Conservation (phyloP, 1,140 invertebrate species). For the Bicyclus anynana region DNA sequence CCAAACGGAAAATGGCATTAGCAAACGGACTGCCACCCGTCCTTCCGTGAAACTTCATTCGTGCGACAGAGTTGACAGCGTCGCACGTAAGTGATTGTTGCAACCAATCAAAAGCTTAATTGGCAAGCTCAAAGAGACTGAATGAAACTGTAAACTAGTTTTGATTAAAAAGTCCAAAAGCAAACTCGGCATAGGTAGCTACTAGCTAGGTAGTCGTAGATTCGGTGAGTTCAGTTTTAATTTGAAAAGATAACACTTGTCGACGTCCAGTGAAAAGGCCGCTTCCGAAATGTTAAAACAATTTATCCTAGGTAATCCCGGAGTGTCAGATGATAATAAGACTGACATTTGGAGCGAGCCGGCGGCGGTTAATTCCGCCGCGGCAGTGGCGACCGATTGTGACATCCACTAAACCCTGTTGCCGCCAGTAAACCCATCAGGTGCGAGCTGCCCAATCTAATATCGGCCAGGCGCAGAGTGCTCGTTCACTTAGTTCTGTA, state of each 20-base stretch:
- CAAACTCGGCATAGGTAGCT: conserved; percentile 28
- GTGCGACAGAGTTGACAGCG: conserved; percentile 61
- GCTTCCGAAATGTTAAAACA: conserved; percentile 68
- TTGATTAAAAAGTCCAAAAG: conserved; percentile 42
- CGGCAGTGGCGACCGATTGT: conserved; percentile 63
- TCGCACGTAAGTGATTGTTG: conserved; percentile 65
- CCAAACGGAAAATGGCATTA: conserved; percentile 73
- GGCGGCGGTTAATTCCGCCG: conserved; percentile 66
- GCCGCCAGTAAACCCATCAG: conserved; percentile 68
- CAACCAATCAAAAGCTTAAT: conserved; percentile 68
- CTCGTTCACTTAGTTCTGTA: conserved; percentile 34
- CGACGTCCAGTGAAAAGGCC: conserved; percentile 58
- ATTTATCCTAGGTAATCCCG: conserved; percentile 73
- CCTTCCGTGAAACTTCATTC: conserved; percentile 63
- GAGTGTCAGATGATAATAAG: conserved; percentile 74
- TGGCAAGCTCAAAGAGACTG: conserved; percentile 39
- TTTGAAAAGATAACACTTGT: conserved; percentile 65
- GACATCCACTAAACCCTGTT: conserved; percentile 70
- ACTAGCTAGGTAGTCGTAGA: background rate
- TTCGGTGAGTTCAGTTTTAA: conserved; percentile 47
- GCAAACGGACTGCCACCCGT: conserved; percentile 50
- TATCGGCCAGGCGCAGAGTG: conserved; percentile 39
- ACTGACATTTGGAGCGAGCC: conserved; percentile 68
- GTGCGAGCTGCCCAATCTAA: conserved; percentile 57
- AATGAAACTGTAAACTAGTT: conserved; percentile 52